A percentile compares a stretch with the other conserved stretches of the same genome.
Evolutionary conservation across 2,113 vertebrate species (phyloP).

Genomic region (Lanius collurio): DNA sequence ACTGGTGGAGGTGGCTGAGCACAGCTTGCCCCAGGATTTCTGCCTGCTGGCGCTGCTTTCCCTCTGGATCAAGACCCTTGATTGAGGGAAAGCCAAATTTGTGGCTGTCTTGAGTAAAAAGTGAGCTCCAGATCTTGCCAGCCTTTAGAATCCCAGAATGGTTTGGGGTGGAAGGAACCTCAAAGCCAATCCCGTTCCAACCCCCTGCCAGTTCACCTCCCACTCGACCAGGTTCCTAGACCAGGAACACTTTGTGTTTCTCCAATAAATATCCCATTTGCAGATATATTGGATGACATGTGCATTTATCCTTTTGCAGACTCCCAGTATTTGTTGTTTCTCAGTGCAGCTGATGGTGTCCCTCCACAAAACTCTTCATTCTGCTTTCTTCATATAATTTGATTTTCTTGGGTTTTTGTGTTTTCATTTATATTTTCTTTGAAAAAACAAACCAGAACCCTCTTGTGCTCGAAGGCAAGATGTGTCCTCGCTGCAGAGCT

Average conservation of each 20-base stretch:
- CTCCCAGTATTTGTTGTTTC: neutral
- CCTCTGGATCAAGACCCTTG: neutral
- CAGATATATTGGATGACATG: accelerated
- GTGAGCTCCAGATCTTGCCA: neutral
- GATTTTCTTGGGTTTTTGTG: neutral
- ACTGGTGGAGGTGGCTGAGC: neutral
- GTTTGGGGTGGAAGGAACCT: neutral
- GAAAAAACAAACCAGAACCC: neutral
- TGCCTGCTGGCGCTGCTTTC: neutral
- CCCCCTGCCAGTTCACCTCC: neutral
- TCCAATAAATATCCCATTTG: neutral
- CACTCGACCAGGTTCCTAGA: neutral
- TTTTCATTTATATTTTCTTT: neutral
- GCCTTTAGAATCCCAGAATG: neutral
- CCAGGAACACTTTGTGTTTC: neutral
- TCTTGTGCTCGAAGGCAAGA: neutral
- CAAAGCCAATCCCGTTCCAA: neutral
- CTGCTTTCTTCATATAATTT: neutral
- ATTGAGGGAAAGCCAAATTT: neutral
- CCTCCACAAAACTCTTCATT: neutral
- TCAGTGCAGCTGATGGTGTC: neutral
- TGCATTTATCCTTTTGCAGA: neutral
- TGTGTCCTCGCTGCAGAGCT: neutral
- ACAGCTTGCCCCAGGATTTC: neutral
- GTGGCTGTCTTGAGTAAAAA: neutral